Evolutionary conservation across 1,140 invertebrate species (phyloP).

Genomic region (Nephotettix cincticeps): DNA sequence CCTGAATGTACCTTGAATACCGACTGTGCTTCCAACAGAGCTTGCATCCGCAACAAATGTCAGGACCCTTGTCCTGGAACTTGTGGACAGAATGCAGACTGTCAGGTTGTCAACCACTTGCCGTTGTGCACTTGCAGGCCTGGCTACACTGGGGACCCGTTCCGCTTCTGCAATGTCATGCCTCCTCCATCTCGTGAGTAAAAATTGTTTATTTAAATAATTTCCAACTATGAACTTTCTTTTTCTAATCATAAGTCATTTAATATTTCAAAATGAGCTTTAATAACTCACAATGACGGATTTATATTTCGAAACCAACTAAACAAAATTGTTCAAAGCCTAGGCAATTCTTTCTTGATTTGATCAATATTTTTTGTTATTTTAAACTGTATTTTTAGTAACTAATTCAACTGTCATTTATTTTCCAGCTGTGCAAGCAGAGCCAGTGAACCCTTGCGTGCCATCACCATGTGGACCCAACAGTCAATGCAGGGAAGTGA

Average conservation of each 20-base stretch:
- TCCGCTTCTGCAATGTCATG: conserved; percentile 59
- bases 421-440: conserved; percentile 35
- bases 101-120: conserved; percentile 70
- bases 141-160: conserved; percentile 74
- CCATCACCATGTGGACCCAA: conserved; percentile 51
- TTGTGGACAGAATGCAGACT: conserved; percentile 72
- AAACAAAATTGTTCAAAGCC: too few species aligned
- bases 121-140: conserved; percentile 69
- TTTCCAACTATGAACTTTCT: too few species aligned
- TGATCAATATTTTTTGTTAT: too few species aligned
- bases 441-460: conserved; percentile 44
- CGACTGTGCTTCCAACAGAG: conserved; percentile 69
- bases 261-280: too few species aligned
- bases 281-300: too few species aligned
- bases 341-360: too few species aligned
- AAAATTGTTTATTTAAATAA: too few species aligned
- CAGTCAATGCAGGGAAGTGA: conserved; percentile 47
- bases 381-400: neutral
- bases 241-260: too few species aligned
- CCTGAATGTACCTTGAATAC: conserved; percentile 71
- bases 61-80: conserved; percentile 73
- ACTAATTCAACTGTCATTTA: too few species aligned
- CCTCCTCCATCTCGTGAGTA: conserved; percentile 40
- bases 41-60: conserved; percentile 74
- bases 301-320: too few species aligned